Evolutionary conservation across 2,113 vertebrate genomes (phyloP).

Genomic region (Thryonomys swinderianus): DNA sequence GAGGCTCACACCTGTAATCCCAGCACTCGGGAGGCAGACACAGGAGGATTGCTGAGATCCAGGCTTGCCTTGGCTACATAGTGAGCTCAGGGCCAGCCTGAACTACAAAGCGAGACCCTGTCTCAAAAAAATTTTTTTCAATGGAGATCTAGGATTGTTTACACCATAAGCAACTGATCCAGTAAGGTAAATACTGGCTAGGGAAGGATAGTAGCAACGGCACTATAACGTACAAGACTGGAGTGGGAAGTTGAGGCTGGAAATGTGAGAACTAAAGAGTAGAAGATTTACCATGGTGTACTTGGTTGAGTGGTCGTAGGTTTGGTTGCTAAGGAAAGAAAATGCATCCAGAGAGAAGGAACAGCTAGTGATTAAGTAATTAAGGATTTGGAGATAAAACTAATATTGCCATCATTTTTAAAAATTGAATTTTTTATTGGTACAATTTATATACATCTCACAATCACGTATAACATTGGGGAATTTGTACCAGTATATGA

Average conservation of each 20-base stretch:
- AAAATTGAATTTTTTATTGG: too few species aligned
- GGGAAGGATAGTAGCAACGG: background rate
- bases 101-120: too few species aligned
- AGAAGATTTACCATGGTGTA: background rate
- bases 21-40: too few species aligned
- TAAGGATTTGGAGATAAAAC: background rate
- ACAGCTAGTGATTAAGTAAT: background rate
- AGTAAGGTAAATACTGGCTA: background rate
- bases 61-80: too few species aligned
- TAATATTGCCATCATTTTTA: too few species aligned
- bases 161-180: slow-evolving; percentile 29
- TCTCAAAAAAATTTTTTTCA: too few species aligned
- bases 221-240: background rate
- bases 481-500: too few species aligned
- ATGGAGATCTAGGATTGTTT: slow-evolving; percentile 64
- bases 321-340: background rate
- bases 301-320: background rate
- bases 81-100: too few species aligned
- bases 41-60: too few species aligned
- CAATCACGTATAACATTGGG: too few species aligned
- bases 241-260: background rate
- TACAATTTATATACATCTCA: too few species aligned
- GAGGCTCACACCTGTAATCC: too few species aligned
- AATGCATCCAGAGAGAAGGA: background rate
- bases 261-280: background rate